Evolutionary conservation across 2,888 invertebrate species (phyloP), one percentile per base, ranked within the genome.

Genomic region (Drosophila anomelani): DNA sequence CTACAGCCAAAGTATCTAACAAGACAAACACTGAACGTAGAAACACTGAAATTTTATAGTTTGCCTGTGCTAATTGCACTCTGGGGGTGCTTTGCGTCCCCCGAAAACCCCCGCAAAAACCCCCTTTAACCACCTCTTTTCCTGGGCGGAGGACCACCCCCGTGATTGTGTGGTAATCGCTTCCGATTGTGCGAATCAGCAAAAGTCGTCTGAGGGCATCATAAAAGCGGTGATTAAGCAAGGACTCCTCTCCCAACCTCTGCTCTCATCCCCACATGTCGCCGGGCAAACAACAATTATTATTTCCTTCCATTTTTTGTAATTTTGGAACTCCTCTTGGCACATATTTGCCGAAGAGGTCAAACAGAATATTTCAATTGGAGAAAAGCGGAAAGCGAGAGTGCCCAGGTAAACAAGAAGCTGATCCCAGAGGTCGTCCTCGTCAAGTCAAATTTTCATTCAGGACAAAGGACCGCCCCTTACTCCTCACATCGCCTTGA

Each of bases 11-110:
- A 87, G 88, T 83, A 83, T 83, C 85, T 88, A 72, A 39, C 71
- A 85, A 85, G 88, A 88, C 85, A 85, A 85, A 85, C 86, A 85
- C 75, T 81, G 84, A 88, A 90, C 13, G 34, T n/a, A 29, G 47
- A 1, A 34, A 20, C 34, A 88, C 75, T 88, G 86, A 85, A 91
- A 91, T 90, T 91, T 91, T 89, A 90, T 91, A 91, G 91, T 91
- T 91, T 84, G 73, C 79, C 87, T 34, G 13, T 74, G 53, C 72
- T 86, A 90, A 91, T 91, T 89, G 90, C 81, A 88, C 90, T 90
- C 90, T 77, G 75, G 90, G 90, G 90, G 84, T 81, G 82, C 86
- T 89, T 34, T 8, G 49, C 9, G 36, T 34, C 47, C 56, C 44
- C 36, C n/a, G 13, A 15, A 29, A 23, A 3, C 46, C 39, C 39